Base-by-base conservation (phyloP, 1,140 invertebrate species). In the Eumaeus atala region DNA sequence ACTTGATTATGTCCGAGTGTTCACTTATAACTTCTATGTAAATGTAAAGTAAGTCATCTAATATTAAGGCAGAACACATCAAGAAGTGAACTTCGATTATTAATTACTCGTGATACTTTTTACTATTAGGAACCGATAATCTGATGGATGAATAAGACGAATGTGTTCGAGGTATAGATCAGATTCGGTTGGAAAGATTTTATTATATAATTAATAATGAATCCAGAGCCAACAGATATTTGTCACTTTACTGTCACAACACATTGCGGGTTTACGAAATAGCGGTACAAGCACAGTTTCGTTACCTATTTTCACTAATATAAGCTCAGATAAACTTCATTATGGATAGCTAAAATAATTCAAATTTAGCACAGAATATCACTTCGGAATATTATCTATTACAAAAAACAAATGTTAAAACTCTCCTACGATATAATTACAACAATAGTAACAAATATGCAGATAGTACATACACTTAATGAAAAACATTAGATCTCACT, bases 401-500 rank as follows among this genome's bases (percentile, higher is more conserved):
- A 73, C 65, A 73, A 76, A 81, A 84, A 74, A 44, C 14, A 84
- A 81, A 81, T 74, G 75, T 83, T 83, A 82, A 84, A 84, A 84
- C 78, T 84, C 74, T 86, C 77, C 81, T 84, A 82, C 72, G 74
- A n/a, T 37, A 81, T 74, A 77, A 78, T 80, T 81, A 77, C 75
- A 84, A 86, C 77, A 81, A 82, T 72, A 61, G 70, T 84, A 85
- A 84, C 77, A 83, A 82, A 77, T 82, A 81, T 72, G 68, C 68
- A 73, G 72, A 74, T 70, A 75, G 52, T 71, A 78, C 61, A 54
- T 72, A 76, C 55, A 59, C 59, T 71, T 67, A 72, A 75, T 72
- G 68, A 73, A 85, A n/a, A 77, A 79, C 68, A 82, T 77, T 82
- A 86, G 18, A 86, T 86, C 83, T 86, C 83, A 86, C 83, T 86